Conservation (phyloP, 2,888 invertebrate species). For the Mongoloraphidia duomilia region DNA sequence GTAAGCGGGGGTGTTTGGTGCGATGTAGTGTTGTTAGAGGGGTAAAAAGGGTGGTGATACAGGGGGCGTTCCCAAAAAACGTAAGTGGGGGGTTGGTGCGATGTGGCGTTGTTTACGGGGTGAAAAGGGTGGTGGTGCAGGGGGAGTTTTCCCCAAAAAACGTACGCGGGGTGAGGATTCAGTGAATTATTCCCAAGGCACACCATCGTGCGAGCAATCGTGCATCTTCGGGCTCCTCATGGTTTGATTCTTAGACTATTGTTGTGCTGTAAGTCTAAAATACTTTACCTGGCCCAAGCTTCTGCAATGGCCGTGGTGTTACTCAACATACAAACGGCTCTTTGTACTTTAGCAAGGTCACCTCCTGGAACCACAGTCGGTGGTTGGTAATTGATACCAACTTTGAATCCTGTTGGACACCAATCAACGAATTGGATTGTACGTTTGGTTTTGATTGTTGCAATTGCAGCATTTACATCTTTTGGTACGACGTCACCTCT, state of each 20-base stretch:
- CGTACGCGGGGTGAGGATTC: no score
- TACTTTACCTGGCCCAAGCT: constrained; percentile 72
- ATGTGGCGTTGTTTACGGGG: no score
- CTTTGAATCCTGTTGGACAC: constrained; percentile 72
- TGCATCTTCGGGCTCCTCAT: no score
- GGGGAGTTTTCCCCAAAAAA: no score
- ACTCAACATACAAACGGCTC: constrained; percentile 93
- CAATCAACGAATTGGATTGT: constrained; percentile 82
- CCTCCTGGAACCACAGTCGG: constrained; percentile 85
- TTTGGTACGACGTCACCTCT: constrained; percentile 88
- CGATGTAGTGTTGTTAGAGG: no score
- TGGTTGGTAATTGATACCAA: constrained; percentile 81
- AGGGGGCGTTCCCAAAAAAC: no score
- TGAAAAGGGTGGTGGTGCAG: no score
- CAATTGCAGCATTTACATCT: constrained; percentile 85
- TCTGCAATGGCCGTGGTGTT: constrained; percentile 95
- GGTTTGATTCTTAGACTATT: not conserved
- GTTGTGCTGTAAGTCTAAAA: constrained; percentile 5
- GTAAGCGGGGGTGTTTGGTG: no score
- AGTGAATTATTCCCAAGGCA: no score
- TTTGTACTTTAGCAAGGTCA: constrained; percentile 81
- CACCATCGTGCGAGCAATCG: no score
- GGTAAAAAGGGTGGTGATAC: no score
- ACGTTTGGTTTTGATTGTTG: constrained; percentile 88
- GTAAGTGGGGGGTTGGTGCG: no score